Evolutionary conservation across 2,888 invertebrate genomes (phyloP), one percentile per base, ranked within the genome.

Genomic region (Agonopterix heracliana): DNA sequence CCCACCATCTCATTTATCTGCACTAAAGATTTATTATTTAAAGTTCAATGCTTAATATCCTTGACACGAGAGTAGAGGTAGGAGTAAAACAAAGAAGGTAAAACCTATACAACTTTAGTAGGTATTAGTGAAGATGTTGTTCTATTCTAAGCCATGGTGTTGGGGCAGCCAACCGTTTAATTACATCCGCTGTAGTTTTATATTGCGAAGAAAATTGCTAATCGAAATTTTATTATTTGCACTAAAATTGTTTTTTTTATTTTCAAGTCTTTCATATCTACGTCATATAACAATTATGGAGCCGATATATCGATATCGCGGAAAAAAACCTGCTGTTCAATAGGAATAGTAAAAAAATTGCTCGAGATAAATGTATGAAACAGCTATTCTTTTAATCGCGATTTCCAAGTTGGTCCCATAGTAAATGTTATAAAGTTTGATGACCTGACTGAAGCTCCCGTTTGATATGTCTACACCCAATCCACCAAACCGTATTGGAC

Each of bases 91-190:
- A 34, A 26, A 26, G 26, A 7, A 38, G 38, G 38, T 38, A 26
- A 26, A 26, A 38, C 38, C 9, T 38, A 38, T 43, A 41, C 26
- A 35, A 34, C n/a, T 26, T 26, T 26, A 26, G 26, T 26, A 26
- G 26, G 38, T 38, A 38, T n/a, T 38, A 35, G 12, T 35, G 9
- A 44, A 26, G 34, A 35, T 48, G 13, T 34, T 41, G 36, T 36
- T 41, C 11, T 12, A 26, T n/a, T 40, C 11, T 12, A 26, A 38
- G 17, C 35, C 42, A 47, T 49, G 52, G 42, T 42, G 38, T 41
- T 41, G 12, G 52, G 42, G 38, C 59, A 55, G 48, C 58, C 49
- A 46, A 58, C 55, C 60, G 59, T 59, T 56, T 49, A 61, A 61
- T 53, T 55, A 63, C 60, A 59, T 63, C 61, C 63, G 63, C 52